Percentiles rank a stretch among this genome's conserved stretches.
Conservation (phyloP, 2,113 vertebrate species). For the Pedetes capensis region DNA sequence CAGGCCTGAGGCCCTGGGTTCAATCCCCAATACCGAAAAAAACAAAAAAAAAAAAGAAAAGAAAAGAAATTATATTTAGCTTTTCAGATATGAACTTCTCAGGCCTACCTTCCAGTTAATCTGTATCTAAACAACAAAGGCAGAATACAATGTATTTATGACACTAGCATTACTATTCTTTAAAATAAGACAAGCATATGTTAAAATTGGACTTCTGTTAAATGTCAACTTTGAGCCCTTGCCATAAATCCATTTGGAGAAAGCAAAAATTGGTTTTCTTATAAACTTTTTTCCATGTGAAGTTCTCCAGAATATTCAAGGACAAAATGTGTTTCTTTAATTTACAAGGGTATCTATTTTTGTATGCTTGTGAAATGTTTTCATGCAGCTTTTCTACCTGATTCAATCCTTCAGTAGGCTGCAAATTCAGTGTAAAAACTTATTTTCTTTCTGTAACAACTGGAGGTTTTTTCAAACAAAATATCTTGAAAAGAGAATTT, state of each 20-base stretch:
- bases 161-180: neutral
- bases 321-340: conserved; percentile 45
- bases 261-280: conserved; percentile 56
- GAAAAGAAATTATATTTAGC: neutral
- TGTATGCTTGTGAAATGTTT: conserved; percentile 28
- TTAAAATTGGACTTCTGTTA: conserved; percentile 1
- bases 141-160: neutral
- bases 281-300: conserved; percentile 62
- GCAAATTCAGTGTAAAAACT: conserved; percentile 13
- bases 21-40: too few species aligned
- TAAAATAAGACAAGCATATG: conserved; percentile 7
- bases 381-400: conserved; percentile 23
- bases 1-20: too few species aligned
- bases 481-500: conserved; percentile 34
- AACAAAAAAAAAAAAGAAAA: too few species aligned
- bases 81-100: neutral
- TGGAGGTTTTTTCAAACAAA: conserved; percentile 57
- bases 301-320: conserved; percentile 51
- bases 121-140: neutral
- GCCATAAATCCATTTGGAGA: conserved; percentile 46
- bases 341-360: conserved; percentile 59
- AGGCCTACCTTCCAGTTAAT: neutral
- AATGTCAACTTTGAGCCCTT: conserved; percentile 21
- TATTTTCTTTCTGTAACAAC: neutral
- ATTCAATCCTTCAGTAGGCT: conserved; percentile 30